These are phyloP conservation scores for Protaetia brevitarsis DNA, from an alignment of 1,140 invertebrate species.

Conservation along the genomic window DNA sequence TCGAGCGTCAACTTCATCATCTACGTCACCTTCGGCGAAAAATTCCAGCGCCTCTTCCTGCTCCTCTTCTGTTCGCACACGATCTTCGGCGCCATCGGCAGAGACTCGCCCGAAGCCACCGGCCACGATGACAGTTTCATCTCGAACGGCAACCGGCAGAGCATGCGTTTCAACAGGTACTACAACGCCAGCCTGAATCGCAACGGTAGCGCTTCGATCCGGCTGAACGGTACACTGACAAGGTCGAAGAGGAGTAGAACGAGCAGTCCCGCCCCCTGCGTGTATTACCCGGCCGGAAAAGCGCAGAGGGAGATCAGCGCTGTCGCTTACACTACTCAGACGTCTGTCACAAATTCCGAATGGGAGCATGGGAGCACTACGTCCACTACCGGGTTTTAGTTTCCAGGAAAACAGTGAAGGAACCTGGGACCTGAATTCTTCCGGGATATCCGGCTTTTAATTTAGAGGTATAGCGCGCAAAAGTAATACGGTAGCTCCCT, in stretches of 20 bases:
- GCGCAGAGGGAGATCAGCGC: slow-evolving; percentile 41
- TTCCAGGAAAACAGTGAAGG: neutral
- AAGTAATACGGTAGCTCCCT: too few relatives aligned
- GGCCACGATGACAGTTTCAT: slow-evolving; percentile 77
- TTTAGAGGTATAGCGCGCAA: too few relatives aligned
- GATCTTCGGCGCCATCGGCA: slow-evolving; percentile 51
- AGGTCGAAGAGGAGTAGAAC: slow-evolving; percentile 46
- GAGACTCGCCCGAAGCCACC: slow-evolving; percentile 69
- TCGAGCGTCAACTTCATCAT: slow-evolving; percentile 97
- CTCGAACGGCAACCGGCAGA: slow-evolving; percentile 69
- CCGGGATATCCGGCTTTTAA: too few relatives aligned
- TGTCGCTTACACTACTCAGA: slow-evolving; percentile 40
- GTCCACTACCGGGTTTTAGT: slow-evolving; percentile 4
- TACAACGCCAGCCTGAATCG: slow-evolving; percentile 58
- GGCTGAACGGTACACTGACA: slow-evolving; percentile 41
- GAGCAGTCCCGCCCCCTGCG: slow-evolving; percentile 60
- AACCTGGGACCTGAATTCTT: too few relatives aligned
- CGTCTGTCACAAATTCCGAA: slow-evolving; percentile 34
- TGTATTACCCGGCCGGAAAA: slow-evolving; percentile 62
- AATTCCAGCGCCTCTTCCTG: slow-evolving; percentile 88
- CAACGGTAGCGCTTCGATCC: slow-evolving; percentile 47
- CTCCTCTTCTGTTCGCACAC: slow-evolving; percentile 76
- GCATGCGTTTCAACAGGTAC: slow-evolving; percentile 61
- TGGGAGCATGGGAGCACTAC: slow-evolving; percentile 29
- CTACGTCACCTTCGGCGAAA: slow-evolving; percentile 95